Evolutionary conservation across 64 coral and sea anemone species (phyloP).

Genomic region (Stichodactyla helianthus): DNA sequence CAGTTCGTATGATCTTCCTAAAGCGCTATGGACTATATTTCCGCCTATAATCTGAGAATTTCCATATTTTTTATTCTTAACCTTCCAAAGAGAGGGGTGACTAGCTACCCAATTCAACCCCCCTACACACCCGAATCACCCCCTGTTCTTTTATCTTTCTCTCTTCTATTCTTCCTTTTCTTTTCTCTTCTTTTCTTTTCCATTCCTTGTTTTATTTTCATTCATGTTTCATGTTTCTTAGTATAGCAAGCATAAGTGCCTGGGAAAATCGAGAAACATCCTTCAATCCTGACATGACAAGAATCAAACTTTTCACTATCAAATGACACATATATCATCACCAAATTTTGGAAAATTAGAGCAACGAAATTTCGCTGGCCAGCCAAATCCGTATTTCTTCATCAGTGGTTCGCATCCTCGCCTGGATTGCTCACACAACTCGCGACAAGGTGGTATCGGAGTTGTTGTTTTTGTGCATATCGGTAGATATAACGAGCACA

Average conservation of each 20-base stretch:
- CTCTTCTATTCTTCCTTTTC: neutral
- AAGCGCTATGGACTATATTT: no score
- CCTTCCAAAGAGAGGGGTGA: no score
- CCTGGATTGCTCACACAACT: slow-evolving; percentile 50
- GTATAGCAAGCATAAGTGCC: neutral
- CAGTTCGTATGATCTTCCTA: no score
- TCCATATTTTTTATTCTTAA: no score
- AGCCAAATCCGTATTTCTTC: slow-evolving; percentile 60
- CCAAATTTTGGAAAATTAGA: slow-evolving; percentile 48
- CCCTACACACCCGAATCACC: no score
- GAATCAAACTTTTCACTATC: no score
- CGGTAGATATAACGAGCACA: slow-evolving; percentile 62
- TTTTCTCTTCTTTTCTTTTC: neutral
- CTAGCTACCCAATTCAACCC: no score
- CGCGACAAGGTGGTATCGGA: slow-evolving; percentile 35
- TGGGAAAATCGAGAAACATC: no score
- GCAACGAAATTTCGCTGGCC: slow-evolving; percentile 69
- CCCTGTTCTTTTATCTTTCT: neutral
- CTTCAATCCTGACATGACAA: neutral
- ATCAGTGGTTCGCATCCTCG: slow-evolving; percentile 47
- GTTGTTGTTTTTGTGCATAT: slow-evolving; percentile 13
- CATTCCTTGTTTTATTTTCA: neutral
- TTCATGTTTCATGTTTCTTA: neutral
- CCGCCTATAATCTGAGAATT: no score
- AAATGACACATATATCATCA: neutral